Evolutionary conservation across 2,888 invertebrate species (phyloP).

Genomic region (Diabrotica balteata): DNA sequence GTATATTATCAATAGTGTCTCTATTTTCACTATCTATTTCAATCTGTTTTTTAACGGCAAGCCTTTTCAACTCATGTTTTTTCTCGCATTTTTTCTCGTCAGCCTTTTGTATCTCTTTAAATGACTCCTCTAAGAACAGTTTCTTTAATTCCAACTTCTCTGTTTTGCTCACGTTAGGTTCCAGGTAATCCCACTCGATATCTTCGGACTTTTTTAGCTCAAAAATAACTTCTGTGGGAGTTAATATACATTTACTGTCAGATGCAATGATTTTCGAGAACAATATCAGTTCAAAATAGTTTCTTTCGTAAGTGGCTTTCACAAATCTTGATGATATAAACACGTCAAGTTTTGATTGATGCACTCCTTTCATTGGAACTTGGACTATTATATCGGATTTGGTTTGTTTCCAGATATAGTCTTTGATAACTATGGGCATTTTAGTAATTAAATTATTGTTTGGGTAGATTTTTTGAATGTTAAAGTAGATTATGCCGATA

Average conservation of each 20-base stretch:
- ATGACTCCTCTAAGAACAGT: slow-evolving; percentile 65
- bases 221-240: slow-evolving; percentile 69
- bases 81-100: slow-evolving; percentile 64
- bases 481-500: too few species aligned
- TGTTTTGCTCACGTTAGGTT: slow-evolving; percentile 64
- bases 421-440: slow-evolving; percentile 79
- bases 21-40: slow-evolving; percentile 66
- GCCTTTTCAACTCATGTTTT: slow-evolving; percentile 66
- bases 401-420: slow-evolving; percentile 80
- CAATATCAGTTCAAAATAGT: slow-evolving; percentile 79
- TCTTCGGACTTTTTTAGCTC: slow-evolving; percentile 70
- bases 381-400: slow-evolving; percentile 62
- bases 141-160: slow-evolving; percentile 67
- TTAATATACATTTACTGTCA: slow-evolving; percentile 68
- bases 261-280: slow-evolving; percentile 67
- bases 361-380: slow-evolving; percentile 71
- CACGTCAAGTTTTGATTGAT: slow-evolving; percentile 71
- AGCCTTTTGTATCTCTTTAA: slow-evolving; percentile 65
- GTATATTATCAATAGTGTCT: slow-evolving; percentile 69
- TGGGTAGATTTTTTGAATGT: neutral
- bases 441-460: slow-evolving; percentile 13
- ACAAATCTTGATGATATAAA: slow-evolving; percentile 74
- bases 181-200: slow-evolving; percentile 66
- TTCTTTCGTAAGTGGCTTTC: slow-evolving; percentile 76
- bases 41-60: slow-evolving; percentile 68